phyloP scores from a whole-genome alignment of 2,888 invertebrate species.

The Drosophila paramelanica region DNA sequence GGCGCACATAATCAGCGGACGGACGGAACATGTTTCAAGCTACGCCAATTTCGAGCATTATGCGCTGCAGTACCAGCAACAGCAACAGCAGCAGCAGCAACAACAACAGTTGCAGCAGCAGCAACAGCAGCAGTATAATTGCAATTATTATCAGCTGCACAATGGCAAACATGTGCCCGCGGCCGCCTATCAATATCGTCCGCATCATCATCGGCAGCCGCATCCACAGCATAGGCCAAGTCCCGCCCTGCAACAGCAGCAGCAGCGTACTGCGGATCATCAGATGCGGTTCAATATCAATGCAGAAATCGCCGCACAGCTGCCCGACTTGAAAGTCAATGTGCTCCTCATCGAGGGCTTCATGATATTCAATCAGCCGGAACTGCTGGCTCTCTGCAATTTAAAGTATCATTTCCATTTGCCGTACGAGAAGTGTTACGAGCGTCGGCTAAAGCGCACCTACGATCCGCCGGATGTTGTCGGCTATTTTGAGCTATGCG shows the following conservation, averaged over 20 bases:
- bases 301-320: constrained; percentile 70
- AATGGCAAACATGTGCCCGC: constrained; percentile 43
- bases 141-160: constrained; percentile 58
- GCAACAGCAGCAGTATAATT: constrained; percentile 56
- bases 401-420: constrained; percentile 91
- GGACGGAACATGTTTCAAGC: constrained; percentile 57
- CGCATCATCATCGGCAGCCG: constrained; percentile 29
- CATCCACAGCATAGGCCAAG: not conserved
- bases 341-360: constrained; percentile 92
- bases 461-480: constrained; percentile 94
- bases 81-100: constrained; percentile 56
- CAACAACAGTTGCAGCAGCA: constrained; percentile 60
- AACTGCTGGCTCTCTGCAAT: constrained; percentile 89
- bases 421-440: constrained; percentile 88
- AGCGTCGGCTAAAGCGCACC: constrained; percentile 87
- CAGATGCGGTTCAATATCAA: constrained; percentile 67
- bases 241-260: constrained; percentile 6
- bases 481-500: constrained; percentile 94
- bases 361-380: constrained; percentile 89
- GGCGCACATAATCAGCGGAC: constrained; percentile 80
- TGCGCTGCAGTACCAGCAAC: constrained; percentile 68
- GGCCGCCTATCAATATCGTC: constrained; percentile 45
- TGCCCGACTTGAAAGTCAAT: constrained; percentile 82
- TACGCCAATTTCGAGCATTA: constrained; percentile 79
- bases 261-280: constrained; percentile 38